A percentile compares a stretch with the other conserved stretches of the same genome.
phyloP scores from a whole-genome alignment of 2,113 vertebrate species.

The Silurus meridionalis region DNA sequence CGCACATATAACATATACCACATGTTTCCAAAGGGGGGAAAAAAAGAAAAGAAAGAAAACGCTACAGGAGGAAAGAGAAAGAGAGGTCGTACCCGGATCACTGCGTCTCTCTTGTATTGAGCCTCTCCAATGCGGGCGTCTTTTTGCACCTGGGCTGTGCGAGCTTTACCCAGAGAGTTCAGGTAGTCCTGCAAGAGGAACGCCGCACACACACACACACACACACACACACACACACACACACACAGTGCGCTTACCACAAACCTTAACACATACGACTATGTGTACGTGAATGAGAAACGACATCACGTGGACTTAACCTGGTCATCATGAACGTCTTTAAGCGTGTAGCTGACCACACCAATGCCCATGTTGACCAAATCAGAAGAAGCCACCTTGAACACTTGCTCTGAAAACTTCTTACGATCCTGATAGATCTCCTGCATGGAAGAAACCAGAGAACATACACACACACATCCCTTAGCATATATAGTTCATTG shows the following conservation, averaged over 20 bases:
- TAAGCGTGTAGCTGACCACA: conserved; percentile 92
- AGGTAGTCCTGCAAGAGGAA: conserved; percentile 78
- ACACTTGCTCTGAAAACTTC: conserved; percentile 96
- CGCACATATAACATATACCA: neutral
- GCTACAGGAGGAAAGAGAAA: neutral
- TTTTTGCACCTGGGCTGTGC: conserved; percentile 89
- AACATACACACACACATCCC: neutral
- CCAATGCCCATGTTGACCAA: conserved; percentile 96
- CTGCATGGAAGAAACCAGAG: conserved; percentile 66
- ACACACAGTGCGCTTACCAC: neutral
- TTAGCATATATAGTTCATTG: no score
- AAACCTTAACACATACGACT: neutral
- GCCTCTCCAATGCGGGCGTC: conserved; percentile 91
- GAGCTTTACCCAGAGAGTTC: conserved; percentile 85
- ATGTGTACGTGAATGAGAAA: neutral
- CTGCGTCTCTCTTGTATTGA: conserved; percentile 86
- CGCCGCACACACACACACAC: neutral
- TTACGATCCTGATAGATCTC: conserved; percentile 95
- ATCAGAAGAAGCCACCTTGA: conserved; percentile 92
- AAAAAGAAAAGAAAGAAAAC: neutral
- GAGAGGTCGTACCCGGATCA: conserved; percentile 75
- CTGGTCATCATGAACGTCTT: conserved; percentile 94
- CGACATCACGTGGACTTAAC: conserved; percentile 59
- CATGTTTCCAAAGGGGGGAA: neutral
- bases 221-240: neutral